These are phyloP conservation scores for Lasioglossum calceatum DNA, from an alignment of 2,888 invertebrate genomes.

Conservation along the genomic window DNA sequence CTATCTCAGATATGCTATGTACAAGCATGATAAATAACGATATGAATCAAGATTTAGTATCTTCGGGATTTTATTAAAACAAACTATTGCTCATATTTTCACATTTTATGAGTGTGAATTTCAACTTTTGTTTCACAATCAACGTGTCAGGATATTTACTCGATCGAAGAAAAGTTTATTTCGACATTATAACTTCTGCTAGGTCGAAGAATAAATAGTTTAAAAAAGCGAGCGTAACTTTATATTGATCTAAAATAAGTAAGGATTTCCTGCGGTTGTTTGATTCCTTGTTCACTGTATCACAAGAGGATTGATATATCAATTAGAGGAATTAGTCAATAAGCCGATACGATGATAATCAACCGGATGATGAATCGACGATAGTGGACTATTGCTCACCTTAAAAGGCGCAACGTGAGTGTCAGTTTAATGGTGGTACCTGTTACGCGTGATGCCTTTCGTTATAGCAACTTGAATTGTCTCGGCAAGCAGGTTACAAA, in stretches of 20 bases:
- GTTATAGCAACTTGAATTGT: not conserved
- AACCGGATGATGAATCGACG: not conserved
- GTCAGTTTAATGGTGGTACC: not conserved
- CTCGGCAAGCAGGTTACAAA: not conserved
- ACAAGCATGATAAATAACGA: not conserved
- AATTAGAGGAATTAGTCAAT: not conserved
- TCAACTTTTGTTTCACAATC: not conserved
- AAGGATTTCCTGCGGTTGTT: not conserved
- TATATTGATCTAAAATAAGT: not conserved
- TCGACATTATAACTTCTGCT: not conserved
- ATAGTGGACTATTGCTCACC: not conserved
- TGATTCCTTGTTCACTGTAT: not conserved
- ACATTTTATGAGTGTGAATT: not conserved
- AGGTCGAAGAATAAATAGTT: not conserved
- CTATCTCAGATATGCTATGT: not conserved
- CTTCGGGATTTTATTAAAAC: not conserved
- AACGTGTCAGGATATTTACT: not conserved
- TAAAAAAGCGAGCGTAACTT: not conserved
- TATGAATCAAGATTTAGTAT: not conserved
- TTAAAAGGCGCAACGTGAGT: not conserved
- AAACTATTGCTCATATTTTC: not conserved
- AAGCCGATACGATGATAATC: not conserved
- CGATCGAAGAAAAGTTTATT: not conserved
- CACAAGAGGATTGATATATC: not conserved
- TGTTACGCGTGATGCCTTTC: constrained; percentile 9